These are phyloP conservation scores for Ferdinandea cuprea DNA, from an alignment of 2,888 invertebrate species.

Conservation along the genomic window DNA sequence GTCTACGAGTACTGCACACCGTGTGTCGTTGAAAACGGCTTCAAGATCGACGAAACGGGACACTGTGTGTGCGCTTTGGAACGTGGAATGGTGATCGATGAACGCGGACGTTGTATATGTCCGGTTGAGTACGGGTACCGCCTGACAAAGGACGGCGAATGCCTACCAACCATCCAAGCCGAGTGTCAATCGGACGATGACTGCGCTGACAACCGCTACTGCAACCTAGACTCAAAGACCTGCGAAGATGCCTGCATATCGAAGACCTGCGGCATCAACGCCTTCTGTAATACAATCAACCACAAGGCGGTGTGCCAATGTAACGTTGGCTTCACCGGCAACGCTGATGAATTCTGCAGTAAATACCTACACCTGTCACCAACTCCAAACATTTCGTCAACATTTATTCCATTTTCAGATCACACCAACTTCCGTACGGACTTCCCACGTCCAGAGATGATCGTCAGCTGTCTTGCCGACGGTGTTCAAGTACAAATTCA, in stretches of 20 bases:
- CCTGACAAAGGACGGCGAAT: slow-evolving; percentile 86
- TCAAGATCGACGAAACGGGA: slow-evolving; percentile 89
- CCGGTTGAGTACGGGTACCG: slow-evolving; percentile 88
- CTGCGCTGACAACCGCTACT: slow-evolving; percentile 90
- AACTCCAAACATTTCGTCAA: slow-evolving; percentile 63
- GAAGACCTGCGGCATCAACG: slow-evolving; percentile 89
- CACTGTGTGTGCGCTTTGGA: slow-evolving; percentile 92
- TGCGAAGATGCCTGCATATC: slow-evolving; percentile 92
- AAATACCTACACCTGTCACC: slow-evolving; percentile 59
- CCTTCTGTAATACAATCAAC: slow-evolving; percentile 90
- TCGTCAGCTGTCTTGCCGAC: slow-evolving; percentile 94
- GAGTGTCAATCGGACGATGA: slow-evolving; percentile 89
- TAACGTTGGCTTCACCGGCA: slow-evolving; percentile 89
- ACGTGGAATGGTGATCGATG: slow-evolving; percentile 90
- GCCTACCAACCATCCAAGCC: slow-evolving; percentile 84
- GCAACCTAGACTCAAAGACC: slow-evolving; percentile 87
- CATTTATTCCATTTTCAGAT: slow-evolving; percentile 70
- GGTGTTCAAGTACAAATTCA: slow-evolving; percentile 94
- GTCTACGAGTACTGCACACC: slow-evolving; percentile 90
- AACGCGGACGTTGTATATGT: slow-evolving; percentile 90
- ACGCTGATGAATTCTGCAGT: slow-evolving; percentile 90
- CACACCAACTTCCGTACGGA: slow-evolving; percentile 87
- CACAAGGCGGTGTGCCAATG: slow-evolving; percentile 92
- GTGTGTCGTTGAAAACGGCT: slow-evolving; percentile 89
- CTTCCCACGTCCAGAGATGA: slow-evolving; percentile 93